Evolutionary conservation across 2,888 invertebrate species (phyloP), one percentile per base, ranked within the genome.

Genomic region (Tinea semifulvella): DNA sequence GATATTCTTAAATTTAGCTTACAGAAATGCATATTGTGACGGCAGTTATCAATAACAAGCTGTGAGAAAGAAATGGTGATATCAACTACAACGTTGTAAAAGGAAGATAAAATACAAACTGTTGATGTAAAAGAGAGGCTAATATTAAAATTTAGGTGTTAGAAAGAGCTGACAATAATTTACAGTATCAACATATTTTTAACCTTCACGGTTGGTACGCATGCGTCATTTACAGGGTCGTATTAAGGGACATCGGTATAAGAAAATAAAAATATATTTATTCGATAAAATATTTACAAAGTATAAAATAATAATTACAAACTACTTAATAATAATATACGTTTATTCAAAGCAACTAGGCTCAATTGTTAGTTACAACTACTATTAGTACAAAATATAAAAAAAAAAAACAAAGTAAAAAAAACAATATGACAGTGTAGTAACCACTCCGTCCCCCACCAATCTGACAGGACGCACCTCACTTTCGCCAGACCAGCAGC

Each of bases 141-240:
- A 42, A 46, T 46, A 18, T 14, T 13, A 19, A 1, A 17, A 17
- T 31, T 7, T 4, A 1, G 13, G 47, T 45, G 67, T 47, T 50
- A 49, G 60, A 76, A 48, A 49, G 68, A 65, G 70, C 71, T 28
- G 50, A 46, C 47, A 50, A 60, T 56, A 68, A 63, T 65, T 66
- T 65, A 68, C 60, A 27, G 26, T 27, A 18, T 25, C 64, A 63
- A 62, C 58, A 61, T 56, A 54, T 59, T 56, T 61, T 63, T 63
- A 25, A 62, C 53, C 54, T 55, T 60, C 55, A 60, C 55, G 66
- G 66, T 72, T 70, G 70, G 69, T 66, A 69, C 79, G 77, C 80
- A 77, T 79, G 79, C 79, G 79, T 75, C 69, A 18, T 10, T 18
- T 11, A 77, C 75, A 76, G 77, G 61, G 59, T 42, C 51, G 63